A percentile compares a stretch with the other conserved stretches of the same genome.
Conservation (phyloP, 2,113 vertebrate genomes). For the Phodopus roborovskii region DNA sequence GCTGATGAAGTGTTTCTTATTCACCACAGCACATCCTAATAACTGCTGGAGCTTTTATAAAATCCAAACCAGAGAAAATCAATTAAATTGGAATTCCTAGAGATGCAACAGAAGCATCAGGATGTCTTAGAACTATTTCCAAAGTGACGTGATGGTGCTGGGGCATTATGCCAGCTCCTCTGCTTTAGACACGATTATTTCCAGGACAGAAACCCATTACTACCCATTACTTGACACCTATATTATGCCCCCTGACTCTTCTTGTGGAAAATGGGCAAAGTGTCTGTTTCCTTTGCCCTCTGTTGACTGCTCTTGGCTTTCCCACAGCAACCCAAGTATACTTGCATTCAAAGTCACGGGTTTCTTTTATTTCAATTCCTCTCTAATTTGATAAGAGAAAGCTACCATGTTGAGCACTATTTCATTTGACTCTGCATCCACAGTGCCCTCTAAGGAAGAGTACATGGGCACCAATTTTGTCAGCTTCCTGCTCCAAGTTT, state of each 20-base stretch:
- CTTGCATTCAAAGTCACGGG: neutral
- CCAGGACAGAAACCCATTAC: neutral
- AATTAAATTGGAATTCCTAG: neutral
- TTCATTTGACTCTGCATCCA: neutral
- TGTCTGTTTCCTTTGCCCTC: neutral
- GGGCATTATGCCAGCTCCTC: too few species aligned
- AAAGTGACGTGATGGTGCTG: too few species aligned
- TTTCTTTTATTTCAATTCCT: neutral
- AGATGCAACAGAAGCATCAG: neutral
- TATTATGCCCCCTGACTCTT: neutral
- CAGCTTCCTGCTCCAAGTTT: neutral
- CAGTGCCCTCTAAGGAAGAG: neutral
- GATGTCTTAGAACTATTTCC: neutral
- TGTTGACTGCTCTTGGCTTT: neutral
- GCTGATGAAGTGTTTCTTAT: neutral
- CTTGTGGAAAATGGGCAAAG: neutral
- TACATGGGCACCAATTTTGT: neutral
- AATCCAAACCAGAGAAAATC: neutral
- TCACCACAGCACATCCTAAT: neutral
- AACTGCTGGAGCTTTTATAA: neutral
- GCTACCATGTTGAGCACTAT: neutral
- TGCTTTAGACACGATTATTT: neutral
- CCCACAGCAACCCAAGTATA: fast-evolving
- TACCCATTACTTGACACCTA: neutral
- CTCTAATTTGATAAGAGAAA: neutral